Percentiles rank a stretch among this genome's conserved stretches.
Evolutionary conservation across 2,797 vertebrate species (phyloP).

Genomic region (Nyctalus aviator): DNA sequence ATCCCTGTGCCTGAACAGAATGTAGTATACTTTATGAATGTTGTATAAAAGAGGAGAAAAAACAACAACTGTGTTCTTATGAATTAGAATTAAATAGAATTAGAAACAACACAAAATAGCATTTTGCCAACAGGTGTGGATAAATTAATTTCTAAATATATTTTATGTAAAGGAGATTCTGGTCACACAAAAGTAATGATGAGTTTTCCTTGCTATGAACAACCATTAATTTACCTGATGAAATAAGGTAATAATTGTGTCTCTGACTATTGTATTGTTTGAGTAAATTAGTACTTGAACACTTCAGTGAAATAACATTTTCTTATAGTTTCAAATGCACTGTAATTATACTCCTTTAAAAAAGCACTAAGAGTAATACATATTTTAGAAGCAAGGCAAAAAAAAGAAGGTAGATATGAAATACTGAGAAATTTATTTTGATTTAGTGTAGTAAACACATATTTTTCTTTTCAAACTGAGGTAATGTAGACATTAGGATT

Average conservation of each 20-base stretch:
- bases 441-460: constrained; percentile 60
- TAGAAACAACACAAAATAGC: not conserved
- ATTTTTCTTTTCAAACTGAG: constrained; percentile 64
- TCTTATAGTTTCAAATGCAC: constrained; percentile 16
- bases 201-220: not conserved
- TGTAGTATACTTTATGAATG: not conserved
- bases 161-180: not conserved
- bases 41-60: not conserved
- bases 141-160: constrained; percentile 30
- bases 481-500: constrained; percentile 47
- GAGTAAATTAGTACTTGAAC: constrained; percentile 45
- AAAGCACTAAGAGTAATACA: constrained; percentile 8
- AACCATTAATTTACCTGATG: constrained; percentile 37
- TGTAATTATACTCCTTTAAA: constrained; percentile 44
- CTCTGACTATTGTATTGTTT: constrained; percentile 42
- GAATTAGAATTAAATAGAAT: not conserved
- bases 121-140: not conserved
- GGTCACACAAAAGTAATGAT: not conserved
- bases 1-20: not conserved
- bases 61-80: not conserved
- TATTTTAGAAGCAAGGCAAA: constrained; percentile 62
- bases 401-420: constrained; percentile 51
- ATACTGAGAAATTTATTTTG: constrained; percentile 60
- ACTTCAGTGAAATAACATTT: constrained; percentile 47
- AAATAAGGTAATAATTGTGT: constrained; percentile 51